Conservation (phyloP, 2,797 vertebrate species). For the Gymnothorax javanicus region DNA sequence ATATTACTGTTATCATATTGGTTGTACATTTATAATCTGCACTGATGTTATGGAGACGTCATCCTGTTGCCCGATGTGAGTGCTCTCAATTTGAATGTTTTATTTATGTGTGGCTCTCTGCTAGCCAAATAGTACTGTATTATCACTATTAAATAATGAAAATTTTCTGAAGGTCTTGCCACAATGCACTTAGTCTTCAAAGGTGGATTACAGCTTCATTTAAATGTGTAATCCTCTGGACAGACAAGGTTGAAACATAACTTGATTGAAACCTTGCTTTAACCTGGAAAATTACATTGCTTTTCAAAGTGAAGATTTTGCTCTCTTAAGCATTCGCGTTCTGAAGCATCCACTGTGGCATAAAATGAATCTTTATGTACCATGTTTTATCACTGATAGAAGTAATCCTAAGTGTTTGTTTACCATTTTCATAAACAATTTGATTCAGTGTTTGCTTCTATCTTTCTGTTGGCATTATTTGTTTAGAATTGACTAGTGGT, state of each 20-base stretch:
- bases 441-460: background rate
- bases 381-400: background rate
- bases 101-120: background rate
- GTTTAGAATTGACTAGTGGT: background rate
- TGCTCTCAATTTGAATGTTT: background rate
- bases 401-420: background rate
- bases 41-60: background rate
- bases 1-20: background rate
- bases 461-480: background rate
- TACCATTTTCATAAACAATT: background rate
- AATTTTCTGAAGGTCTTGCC: background rate
- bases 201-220: background rate
- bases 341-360: background rate
- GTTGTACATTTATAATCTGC: background rate
- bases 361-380: background rate
- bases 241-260: background rate
- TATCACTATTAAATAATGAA: background rate
- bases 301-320: background rate
- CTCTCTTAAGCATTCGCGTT: background rate
- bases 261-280: background rate
- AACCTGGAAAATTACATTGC: background rate
- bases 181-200: background rate
- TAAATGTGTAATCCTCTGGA: background rate
- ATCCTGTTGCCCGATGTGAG: background rate
- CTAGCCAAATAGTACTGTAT: constrained; percentile 12